Evolutionary conservation across 2,888 invertebrate genomes (phyloP).

Genomic region (Sminthurides aquaticus): DNA sequence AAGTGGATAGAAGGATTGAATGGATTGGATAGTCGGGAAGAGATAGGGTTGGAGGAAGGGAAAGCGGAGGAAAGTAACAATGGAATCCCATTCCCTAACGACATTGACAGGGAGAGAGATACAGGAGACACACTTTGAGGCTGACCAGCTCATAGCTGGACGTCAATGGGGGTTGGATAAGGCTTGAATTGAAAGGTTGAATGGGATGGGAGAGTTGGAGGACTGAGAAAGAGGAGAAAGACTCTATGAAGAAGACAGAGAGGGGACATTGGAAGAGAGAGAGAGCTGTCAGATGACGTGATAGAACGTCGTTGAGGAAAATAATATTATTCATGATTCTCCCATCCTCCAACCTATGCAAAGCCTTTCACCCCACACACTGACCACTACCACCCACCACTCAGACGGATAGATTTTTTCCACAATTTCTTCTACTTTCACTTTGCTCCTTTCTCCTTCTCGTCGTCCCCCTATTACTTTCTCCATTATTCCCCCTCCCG

Average conservation of each 20-base stretch:
- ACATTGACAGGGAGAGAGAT: background rate
- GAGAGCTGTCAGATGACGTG: background rate
- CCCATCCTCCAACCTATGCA: too few species aligned
- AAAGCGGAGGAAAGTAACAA: too few species aligned
- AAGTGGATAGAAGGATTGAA: background rate
- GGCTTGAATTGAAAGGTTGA: background rate
- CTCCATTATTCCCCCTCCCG: background rate
- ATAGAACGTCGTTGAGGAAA: background rate
- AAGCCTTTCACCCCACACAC: background rate
- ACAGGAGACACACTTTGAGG: background rate
- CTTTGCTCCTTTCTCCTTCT: background rate
- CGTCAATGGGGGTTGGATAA: background rate
- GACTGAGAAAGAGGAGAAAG: background rate
- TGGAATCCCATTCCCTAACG: background rate
- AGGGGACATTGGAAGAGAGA: too few species aligned
- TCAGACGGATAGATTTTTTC: too few species aligned
- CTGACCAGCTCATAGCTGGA: background rate
- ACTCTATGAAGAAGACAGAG: background rate
- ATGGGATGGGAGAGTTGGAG: background rate
- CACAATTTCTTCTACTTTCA: too few species aligned
- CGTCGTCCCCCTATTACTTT: slow-evolving; percentile 4
- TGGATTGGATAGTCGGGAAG: too few species aligned
- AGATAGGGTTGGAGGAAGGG: too few species aligned
- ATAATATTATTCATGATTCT: background rate
- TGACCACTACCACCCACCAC: too few species aligned